Base-by-base conservation (phyloP, 1,140 invertebrate species). In the Apis cerana region DNA sequence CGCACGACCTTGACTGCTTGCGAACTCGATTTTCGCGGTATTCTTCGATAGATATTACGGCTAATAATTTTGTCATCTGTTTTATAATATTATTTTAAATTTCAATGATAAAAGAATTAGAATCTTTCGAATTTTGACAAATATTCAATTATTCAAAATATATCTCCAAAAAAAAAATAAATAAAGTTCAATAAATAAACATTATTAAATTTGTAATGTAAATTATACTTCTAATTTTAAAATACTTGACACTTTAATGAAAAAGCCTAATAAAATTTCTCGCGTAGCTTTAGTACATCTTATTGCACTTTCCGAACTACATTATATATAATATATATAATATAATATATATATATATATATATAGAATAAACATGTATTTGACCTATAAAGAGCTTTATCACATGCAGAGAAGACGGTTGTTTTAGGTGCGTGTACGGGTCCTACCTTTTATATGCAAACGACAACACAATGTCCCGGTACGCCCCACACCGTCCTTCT, bases 1-100 rank as follows among this genome's bases (percentile, higher is more conserved):
- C 69, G 79, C 75, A 61, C 75, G 85, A 84, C 85, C 86, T 88
- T 88, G 86, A 67, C 72, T 77, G 78, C n/a, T 67, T 58, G 82
- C 64, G 52, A 84, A 80, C 67, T 76, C 74, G 62, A 69, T 80
- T 58, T 80, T 75, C 54, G 48, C 58, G 33, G 13, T 80, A 58
- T 64, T 69, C 17, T 17, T 21, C 67, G 19, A 71, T 17, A 9
- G 19, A 61, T n/a, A 56, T 75, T 61, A 33, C 56, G 1, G 11
- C 3, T 59, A 43, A 68, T 82, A 68, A 52, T 58, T 68, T 59
- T 50, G n/a, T 52, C 71, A 76, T 27, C 54, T 76, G 43, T 52
- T 61, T 19, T 43, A 0, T 7, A 1, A 19, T 0, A 19, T 65
- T 19, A 17, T 1, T 27, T 33, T 17, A 0, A 13, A 23, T 74